Evolutionary conservation across 1,140 invertebrate genomes (phyloP), one percentile per base, ranked within the genome.

Genomic region (Neodiprion pinetum): DNA sequence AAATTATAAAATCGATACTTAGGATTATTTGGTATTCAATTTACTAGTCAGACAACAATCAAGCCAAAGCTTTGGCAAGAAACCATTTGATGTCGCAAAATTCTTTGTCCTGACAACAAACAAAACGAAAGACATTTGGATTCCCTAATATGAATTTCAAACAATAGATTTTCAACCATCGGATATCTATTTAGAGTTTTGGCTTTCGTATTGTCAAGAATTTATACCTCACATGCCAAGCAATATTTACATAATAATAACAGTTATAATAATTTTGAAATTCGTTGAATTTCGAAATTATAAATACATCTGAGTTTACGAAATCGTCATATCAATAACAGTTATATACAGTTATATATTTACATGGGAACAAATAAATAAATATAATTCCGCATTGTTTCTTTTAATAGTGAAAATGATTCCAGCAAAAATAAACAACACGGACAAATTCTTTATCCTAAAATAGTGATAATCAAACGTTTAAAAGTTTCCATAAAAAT

Each of bases 401-500:
- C 17, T 65, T 21, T 14, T 65, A 65, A 65, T 65, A 17, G 61
- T 65, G 12, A 14, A 65, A 17, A 65, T 14, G 61, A 65, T 14
- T 65, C 4, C 1, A 14, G 7, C 3, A 65, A 14, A 17, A 65
- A 65, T 14, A 14, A 17, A 14, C 17, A 65, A 14, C 17, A 14
- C 17, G 61, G 61, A 65, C 12, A 65, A 14, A 65, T 65, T 65
- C 7, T 14, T 14, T 65, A 14, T 14, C 12, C 12, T 65, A 14
- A 5, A 17, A 65, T 14, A 65, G 17, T 65, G 61, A 65, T 14
- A 17, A 14, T 65, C 12, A 17, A 65, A 7, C 12, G 7, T 1
- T 65, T 14, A 86, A 75, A 77, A 82, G 80, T 80, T 81, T 85
- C 81, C 84, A 83, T 21, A 87, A 67, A 28, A 86, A 72, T 68